Percentiles rank a stretch among this genome's conserved stretches.
phyloP scores from a whole-genome alignment of 2,888 invertebrate species.

The Sthenelais limicola region DNA sequence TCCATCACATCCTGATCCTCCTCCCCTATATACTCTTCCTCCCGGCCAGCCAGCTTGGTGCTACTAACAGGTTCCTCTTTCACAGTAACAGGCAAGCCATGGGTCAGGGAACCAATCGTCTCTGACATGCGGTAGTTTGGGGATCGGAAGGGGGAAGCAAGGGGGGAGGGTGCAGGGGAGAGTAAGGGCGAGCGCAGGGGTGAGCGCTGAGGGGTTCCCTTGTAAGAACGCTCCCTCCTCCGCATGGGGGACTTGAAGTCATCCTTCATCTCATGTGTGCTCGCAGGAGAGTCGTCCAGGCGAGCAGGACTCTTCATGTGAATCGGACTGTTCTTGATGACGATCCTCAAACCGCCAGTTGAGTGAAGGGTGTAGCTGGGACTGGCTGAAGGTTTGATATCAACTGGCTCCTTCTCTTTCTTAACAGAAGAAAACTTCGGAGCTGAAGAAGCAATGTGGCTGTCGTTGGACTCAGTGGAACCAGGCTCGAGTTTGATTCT shows the following conservation, averaged over 20 bases:
- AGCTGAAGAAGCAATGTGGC: too few relatives aligned
- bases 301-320: conserved; percentile 33
- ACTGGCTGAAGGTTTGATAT: not conserved
- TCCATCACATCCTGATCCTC: conserved; percentile 2
- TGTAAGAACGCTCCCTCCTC: not conserved
- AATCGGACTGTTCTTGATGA: conserved; percentile 37
- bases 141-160: conserved; percentile 25
- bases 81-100: not conserved
- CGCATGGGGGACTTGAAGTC: not conserved
- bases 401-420: conserved; percentile 9
- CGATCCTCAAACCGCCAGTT: conserved; percentile 27
- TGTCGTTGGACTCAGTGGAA: not conserved
- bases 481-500: conserved; percentile 19
- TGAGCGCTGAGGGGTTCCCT: not conserved
- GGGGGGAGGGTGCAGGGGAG: not conserved
- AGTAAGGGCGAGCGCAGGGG: not conserved
- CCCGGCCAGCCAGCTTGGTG: not conserved
- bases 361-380: conserved; percentile 23
- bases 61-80: not conserved
- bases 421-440: too few relatives aligned
- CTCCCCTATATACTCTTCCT: conserved; percentile 11
- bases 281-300: not conserved
- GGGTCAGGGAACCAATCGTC: too few relatives aligned
- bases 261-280: not conserved
- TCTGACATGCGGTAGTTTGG: conserved; percentile 18